Conservation (phyloP, 2,888 invertebrate genomes). For the Oxytorus armatus region DNA sequence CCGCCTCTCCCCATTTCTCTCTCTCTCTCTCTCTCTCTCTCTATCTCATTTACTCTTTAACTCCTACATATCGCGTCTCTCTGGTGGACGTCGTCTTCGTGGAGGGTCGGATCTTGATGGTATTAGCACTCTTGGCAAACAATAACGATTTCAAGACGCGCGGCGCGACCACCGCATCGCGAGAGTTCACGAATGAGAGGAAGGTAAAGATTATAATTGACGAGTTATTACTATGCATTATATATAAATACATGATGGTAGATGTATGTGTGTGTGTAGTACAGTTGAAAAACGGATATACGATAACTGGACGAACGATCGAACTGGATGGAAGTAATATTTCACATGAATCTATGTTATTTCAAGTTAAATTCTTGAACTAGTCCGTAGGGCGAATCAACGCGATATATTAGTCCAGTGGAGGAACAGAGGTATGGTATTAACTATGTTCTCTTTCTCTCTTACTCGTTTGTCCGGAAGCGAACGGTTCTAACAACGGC, state of each 20-base stretch:
- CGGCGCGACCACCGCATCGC: constrained; percentile 38
- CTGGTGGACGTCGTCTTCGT: constrained; percentile 18
- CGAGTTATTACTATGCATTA: constrained; percentile 25
- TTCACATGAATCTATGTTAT: constrained; percentile 50
- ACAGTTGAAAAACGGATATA: constrained; percentile 15
- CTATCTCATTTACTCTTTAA: background rate
- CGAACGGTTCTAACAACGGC: constrained; percentile 76
- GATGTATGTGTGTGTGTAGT: constrained; percentile 10
- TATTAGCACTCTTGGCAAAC: constrained; percentile 59
- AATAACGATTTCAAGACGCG: constrained; percentile 47
- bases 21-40: constrained; percentile 4
- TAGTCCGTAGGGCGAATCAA: constrained; percentile 41
- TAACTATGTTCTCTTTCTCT: constrained; percentile 45
- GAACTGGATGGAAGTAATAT: constrained; percentile 42
- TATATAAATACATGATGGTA: background rate
- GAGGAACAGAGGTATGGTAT: constrained; percentile 34
- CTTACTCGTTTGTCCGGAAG: constrained; percentile 61
- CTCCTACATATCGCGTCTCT: constrained; percentile 1
- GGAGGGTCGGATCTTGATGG: constrained; percentile 50
- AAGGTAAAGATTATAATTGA: constrained; percentile 27
- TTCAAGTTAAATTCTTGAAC: constrained; percentile 51
- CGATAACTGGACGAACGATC: constrained; percentile 50
- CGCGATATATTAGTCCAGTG: constrained; percentile 59
- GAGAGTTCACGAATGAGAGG: constrained; percentile 24
- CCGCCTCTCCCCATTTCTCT: background rate